Percentiles rank a stretch among this genome's conserved stretches.
Conservation (phyloP, 2,797 vertebrate species). For the Prunella strophiata region DNA sequence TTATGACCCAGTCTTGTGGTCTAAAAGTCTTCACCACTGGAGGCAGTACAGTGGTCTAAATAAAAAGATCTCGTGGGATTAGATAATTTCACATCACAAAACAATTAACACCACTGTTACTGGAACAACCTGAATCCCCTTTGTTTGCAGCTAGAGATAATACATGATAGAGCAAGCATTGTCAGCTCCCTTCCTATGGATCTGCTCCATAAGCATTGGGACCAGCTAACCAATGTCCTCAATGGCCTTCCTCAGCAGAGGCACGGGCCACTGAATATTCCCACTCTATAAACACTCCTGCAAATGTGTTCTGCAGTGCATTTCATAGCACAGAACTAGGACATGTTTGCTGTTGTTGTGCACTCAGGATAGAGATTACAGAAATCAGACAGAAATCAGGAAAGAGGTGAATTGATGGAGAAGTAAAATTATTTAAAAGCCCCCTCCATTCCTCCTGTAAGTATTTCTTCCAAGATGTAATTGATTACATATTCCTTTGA, state of each 20-base stretch:
- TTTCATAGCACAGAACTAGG: neutral
- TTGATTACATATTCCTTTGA: neutral
- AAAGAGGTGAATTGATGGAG: neutral
- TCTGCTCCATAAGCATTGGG: accelerated
- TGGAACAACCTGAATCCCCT: neutral
- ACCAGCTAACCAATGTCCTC: accelerated
- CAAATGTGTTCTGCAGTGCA: neutral
- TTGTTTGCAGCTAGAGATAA: neutral
- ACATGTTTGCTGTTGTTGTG: accelerated
- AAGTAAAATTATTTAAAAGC: neutral
- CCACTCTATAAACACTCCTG: neutral
- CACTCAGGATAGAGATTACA: neutral
- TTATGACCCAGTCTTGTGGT: neutral
- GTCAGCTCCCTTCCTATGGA: neutral
- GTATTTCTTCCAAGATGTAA: neutral
- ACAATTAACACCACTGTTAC: neutral
- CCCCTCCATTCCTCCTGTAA: neutral
- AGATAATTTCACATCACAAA: neutral
- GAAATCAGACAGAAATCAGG: neutral
- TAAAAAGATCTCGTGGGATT: neutral
- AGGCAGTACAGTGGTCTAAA: neutral
- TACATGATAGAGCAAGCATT: neutral
- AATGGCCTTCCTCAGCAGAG: neutral
- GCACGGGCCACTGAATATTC: neutral
- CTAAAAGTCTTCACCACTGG: neutral